phyloP scores from a whole-genome alignment of 2,888 invertebrate species.

The Doris montereyensis region DNA sequence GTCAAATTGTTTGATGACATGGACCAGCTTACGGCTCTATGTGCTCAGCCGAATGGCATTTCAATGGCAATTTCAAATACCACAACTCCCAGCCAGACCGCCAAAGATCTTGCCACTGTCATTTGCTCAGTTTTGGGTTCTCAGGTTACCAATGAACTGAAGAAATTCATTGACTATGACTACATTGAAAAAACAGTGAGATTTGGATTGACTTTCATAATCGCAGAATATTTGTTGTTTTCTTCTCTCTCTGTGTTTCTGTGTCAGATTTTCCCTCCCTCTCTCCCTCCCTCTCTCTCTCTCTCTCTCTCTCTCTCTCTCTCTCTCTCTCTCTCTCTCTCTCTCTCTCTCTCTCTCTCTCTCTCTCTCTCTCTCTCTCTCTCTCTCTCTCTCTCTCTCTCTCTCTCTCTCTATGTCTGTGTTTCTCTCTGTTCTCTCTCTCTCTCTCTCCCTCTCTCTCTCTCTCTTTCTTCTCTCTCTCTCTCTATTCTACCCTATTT shows the following conservation, averaged over 20 bases:
- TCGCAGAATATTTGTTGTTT: no score
- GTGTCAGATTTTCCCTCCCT: background rate
- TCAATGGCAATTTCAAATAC: background rate
- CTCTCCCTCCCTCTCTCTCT: background rate
- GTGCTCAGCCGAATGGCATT: constrained; percentile 16
- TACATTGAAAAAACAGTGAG: constrained; percentile 44
- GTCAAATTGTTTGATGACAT: background rate
- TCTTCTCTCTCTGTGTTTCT: no score
- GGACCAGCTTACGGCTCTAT: background rate
- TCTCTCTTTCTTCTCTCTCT: background rate
- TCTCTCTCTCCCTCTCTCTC: constrained; percentile 6
- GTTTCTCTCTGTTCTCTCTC: background rate
- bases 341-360: constrained; percentile 3
- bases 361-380: constrained; percentile 6
- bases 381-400: constrained; percentile 10
- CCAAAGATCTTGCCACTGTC: constrained; percentile 30
- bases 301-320: background rate
- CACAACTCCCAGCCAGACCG: constrained; percentile 7
- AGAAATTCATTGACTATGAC: constrained; percentile 40
- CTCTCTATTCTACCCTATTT: constrained; percentile 4
- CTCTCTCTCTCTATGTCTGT: constrained; percentile 2
- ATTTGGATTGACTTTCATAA: no score
- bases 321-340: constrained; percentile 10
- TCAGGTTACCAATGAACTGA: constrained; percentile 33
- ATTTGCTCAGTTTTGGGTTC: constrained; percentile 34